A percentile compares a stretch with the other conserved stretches of the same genome.
phyloP scores from a whole-genome alignment of 2,113 vertebrate genomes.

The Caracal caracal region DNA sequence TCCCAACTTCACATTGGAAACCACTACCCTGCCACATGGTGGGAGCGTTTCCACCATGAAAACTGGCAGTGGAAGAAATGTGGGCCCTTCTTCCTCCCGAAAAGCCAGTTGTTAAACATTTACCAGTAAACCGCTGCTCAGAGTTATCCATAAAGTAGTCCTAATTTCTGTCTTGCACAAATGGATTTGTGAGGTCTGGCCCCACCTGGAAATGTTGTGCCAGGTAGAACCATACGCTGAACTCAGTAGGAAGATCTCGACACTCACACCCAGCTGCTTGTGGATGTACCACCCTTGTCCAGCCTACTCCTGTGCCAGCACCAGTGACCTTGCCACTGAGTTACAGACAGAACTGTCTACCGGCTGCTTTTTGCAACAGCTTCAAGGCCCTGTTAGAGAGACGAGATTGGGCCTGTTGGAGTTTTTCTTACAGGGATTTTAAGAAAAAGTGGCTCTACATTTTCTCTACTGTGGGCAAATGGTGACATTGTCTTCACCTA shows the following conservation, averaged over 20 bases:
- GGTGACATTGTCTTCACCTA: not conserved
- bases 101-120: not conserved
- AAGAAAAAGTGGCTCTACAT: not conserved
- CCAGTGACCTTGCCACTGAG: not conserved
- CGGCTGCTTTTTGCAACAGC: not conserved
- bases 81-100: not conserved
- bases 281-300: not conserved
- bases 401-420: not conserved
- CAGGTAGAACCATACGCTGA: not conserved
- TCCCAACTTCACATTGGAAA: not conserved
- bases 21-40: not conserved
- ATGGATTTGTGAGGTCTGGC: not conserved
- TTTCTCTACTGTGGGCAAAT: not conserved
- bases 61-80: not conserved
- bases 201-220: not conserved
- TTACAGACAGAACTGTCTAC: not conserved
- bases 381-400: not conserved
- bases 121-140: not conserved
- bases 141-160: not conserved
- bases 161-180: not conserved
- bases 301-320: not conserved
- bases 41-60: not conserved
- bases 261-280: not conserved
- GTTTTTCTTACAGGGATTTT: constrained; percentile 14
- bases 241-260: not conserved